A percentile compares a stretch with the other conserved stretches of the same genome.
Evolutionary conservation across 2,797 vertebrate species (phyloP).

Genomic region (Silurus aristotelis): DNA sequence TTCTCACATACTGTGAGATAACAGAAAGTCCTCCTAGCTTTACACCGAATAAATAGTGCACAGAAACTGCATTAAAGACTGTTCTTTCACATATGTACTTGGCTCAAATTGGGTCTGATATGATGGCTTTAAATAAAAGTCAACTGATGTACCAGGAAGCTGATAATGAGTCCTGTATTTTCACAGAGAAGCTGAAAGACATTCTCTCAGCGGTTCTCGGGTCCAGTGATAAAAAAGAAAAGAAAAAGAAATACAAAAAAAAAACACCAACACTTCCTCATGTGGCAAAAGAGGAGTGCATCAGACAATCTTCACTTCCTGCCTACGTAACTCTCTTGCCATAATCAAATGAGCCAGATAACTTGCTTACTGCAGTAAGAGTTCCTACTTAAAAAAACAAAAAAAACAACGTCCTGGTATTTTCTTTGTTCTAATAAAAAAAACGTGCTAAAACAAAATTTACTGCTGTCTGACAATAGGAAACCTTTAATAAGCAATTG

Average conservation of each 20-base stretch:
- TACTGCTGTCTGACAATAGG: background rate
- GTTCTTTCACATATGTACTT: background rate
- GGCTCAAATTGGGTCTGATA: background rate
- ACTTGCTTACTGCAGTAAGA: background rate
- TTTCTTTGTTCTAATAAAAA: background rate
- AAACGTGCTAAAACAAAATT: no score
- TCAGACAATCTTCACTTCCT: background rate
- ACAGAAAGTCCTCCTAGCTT: background rate
- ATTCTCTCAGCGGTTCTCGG: background rate
- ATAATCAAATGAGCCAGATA: background rate
- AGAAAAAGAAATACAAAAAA: no score
- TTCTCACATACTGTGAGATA: background rate
- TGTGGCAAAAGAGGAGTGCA: background rate
- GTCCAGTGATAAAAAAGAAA: background rate
- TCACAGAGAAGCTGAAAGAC: background rate
- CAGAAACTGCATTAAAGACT: background rate
- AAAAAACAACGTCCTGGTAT: no score
- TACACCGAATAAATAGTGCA: background rate
- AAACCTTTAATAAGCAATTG: conserved; percentile 26
- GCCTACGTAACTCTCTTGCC: background rate
- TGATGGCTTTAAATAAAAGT: background rate
- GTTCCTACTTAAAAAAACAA: background rate
- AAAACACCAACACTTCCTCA: background rate
- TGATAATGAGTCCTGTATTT: background rate
- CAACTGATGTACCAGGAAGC: background rate